Base-by-base conservation (phyloP, 2,113 vertebrate genomes). In the Pungitius pungitius region DNA sequence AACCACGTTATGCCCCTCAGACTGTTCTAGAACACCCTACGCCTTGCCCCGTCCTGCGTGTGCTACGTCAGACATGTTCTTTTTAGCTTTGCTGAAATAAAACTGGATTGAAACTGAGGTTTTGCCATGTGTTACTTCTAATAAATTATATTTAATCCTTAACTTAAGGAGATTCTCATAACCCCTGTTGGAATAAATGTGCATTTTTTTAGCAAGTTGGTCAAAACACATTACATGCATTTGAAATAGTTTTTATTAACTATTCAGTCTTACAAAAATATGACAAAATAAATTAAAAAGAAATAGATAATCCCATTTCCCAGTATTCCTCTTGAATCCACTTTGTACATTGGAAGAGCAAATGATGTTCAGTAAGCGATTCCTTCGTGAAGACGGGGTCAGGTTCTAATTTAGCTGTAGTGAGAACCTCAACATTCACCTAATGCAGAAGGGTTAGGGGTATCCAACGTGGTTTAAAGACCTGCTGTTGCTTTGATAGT, bases 241-340 rank as follows among this genome's bases (percentile, higher is more conserved):
- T 94, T 94, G 77, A 89, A 91, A 93, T 89, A 83, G 88, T 96
- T 97, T 97, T 97, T 96, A 97, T 97, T 97, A 96, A 96, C 94
- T 95, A 95, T 95, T 95, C 94, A 94, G 90, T 97, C 94, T 98
- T 99, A 99, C 96, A 99, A 99, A 99, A 99, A 99, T 99, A 99
- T 97, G 96, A 97, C 95, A 98, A 99, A 99, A 97, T 98, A 97
- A 98, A 97, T 97, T 95, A 96, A 97, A n/a, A 96, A 96, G 87
- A 96, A 98, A 97, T 96, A 95, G 96, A 97, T 96, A 94, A 90
- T 92, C 85, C 88, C 93, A 90, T 91, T 93, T 93, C 81, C 89
- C 87, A 84, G 81, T 91, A 90, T 86, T 88, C 86, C 87, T 90
- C 84, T 87, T 91, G 66, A 87, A 77, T 24, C 75, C 72, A 68